Conservation (phyloP, 2,888 invertebrate species). For the Sussaba pulchella region DNA sequence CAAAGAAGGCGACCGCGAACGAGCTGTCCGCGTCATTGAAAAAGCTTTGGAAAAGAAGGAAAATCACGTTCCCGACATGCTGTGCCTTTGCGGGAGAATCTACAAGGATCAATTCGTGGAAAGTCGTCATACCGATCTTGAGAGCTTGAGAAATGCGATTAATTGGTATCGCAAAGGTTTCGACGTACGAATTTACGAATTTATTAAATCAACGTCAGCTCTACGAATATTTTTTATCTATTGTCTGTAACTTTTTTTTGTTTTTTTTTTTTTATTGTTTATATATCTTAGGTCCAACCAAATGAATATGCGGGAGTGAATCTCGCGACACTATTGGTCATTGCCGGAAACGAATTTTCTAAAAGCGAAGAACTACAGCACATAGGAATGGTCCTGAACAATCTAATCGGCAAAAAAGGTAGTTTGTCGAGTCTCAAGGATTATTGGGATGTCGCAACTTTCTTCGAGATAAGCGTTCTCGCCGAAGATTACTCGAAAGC, state of each 20-base stretch:
- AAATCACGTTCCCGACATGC: conserved; percentile 98
- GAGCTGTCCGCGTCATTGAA: conserved; percentile 95
- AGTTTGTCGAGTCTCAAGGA: conserved; percentile 96
- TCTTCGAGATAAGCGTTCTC: conserved; percentile 98
- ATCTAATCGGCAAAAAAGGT: conserved; percentile 98
- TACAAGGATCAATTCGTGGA: conserved; percentile 99
- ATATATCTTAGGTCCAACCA: conserved; percentile 90
- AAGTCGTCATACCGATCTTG: conserved; percentile 95
- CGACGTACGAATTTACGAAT: conserved; percentile 86
- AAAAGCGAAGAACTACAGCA: conserved; percentile 96
- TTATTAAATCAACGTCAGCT: too few relatives aligned
- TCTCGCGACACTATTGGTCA: conserved; percentile 97
- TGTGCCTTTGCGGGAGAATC: conserved; percentile 98
- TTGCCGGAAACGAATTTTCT: conserved; percentile 97
- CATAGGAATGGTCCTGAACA: conserved; percentile 97
- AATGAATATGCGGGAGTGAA: conserved; percentile 99
- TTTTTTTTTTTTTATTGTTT: conserved; percentile 9
- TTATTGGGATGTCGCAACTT: conserved; percentile 99
- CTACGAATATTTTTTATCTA: too few relatives aligned
- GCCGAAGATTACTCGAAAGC: conserved; percentile 99
- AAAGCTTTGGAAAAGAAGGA: conserved; percentile 96
- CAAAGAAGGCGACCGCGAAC: conserved; percentile 96
- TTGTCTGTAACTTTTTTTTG: neutral
- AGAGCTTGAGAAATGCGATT: conserved; percentile 96
- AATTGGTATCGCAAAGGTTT: conserved; percentile 99